These are phyloP conservation scores for Steinernema scapterisci DNA, from an alignment of 2,888 invertebrate species.

Conservation along the genomic window DNA sequence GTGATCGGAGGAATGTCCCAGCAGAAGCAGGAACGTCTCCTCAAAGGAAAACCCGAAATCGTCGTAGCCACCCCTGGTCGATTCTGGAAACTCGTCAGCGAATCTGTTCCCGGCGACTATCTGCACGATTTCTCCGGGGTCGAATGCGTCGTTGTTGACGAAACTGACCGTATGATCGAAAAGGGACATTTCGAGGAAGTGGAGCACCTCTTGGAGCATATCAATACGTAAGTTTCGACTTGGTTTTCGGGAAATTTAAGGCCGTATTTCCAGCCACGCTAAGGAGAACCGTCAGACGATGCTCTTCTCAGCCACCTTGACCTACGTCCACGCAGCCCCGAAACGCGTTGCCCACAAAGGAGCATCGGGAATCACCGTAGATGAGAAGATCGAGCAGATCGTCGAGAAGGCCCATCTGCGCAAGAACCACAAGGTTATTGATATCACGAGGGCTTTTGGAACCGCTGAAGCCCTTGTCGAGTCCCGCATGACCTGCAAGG, in stretches of 20 bases:
- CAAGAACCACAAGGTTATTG: slow-evolving; percentile 79
- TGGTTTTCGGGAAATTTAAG: neutral
- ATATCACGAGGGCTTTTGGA: slow-evolving; percentile 82
- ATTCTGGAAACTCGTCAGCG: slow-evolving; percentile 87
- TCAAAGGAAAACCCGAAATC: slow-evolving; percentile 80
- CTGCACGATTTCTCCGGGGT: slow-evolving; percentile 67
- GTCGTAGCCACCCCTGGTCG: slow-evolving; percentile 96
- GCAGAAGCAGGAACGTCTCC: slow-evolving; percentile 87
- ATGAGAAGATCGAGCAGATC: slow-evolving; percentile 68
- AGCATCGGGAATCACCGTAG: slow-evolving; percentile 63
- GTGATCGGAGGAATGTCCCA: slow-evolving; percentile 92
- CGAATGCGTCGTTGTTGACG: slow-evolving; percentile 86
- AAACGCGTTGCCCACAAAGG: slow-evolving; percentile 71
- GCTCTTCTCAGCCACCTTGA: slow-evolving; percentile 94
- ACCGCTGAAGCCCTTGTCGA: slow-evolving; percentile 83
- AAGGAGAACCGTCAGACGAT: slow-evolving; percentile 80
- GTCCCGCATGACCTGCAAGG: slow-evolving; percentile 75
- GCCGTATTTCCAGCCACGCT: slow-evolving; percentile 19
- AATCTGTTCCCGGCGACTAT: slow-evolving; percentile 70
- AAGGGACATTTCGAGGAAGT: slow-evolving; percentile 91
- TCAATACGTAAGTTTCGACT: slow-evolving; percentile 75
- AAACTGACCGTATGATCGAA: slow-evolving; percentile 98
- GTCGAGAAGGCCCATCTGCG: slow-evolving; percentile 59
- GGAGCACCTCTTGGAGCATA: slow-evolving; percentile 78
- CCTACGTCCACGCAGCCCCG: slow-evolving; percentile 82